Base-by-base conservation (phyloP, 2,888 invertebrate genomes). In the Falcaria lacertinaria region DNA sequence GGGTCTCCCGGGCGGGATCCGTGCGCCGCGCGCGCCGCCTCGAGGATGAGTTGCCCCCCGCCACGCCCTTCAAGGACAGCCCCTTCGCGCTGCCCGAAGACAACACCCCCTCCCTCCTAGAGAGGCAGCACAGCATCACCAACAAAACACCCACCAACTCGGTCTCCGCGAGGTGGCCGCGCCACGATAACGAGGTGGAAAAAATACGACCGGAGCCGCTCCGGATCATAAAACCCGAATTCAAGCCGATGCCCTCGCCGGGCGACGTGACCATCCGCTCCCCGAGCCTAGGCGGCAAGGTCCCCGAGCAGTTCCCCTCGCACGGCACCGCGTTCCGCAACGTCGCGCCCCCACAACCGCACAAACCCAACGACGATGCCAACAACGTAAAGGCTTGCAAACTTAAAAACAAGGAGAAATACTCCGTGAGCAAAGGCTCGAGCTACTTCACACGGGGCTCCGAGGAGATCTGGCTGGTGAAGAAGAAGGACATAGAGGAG, bases 381-480 rank as follows among this genome's bases (percentile, higher is more conserved):
- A 79, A 75, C 63, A 79, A 79, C 59, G 64, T 77, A 55, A 84
- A 84, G 57, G 55, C 77, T 4, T 85, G 85, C 65, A 88, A 87
- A 61, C 56, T 75, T 25, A 84, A 84, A 61, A 74, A 63, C 35
- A 83, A 84, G 48, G 81, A 86, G 47, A 80, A 82, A 54, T 79
- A 80, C 47, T 82, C 84, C 13, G 84, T 86, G 15, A 84, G 83
- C 54, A 88, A 88, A 50, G 87, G 87, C 0, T 85, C 87, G 16
- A 85, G 86, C 47, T 89, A 88, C 63, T 88, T 85, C 66, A 86
- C 85, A 1, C 67, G 89, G 36, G 89, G 89, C 11, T 82, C 89
- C 0, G 89, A 89, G 45, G 89, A 89, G 57, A 89, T 89, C 34
- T 89, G 89, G 89, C 69, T 89, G 33, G 89, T 89, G n/a, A 89